Evolutionary conservation across 2,113 vertebrate species (phyloP), one percentile per base, ranked within the genome.

Genomic region (Myiagra hebetior): DNA sequence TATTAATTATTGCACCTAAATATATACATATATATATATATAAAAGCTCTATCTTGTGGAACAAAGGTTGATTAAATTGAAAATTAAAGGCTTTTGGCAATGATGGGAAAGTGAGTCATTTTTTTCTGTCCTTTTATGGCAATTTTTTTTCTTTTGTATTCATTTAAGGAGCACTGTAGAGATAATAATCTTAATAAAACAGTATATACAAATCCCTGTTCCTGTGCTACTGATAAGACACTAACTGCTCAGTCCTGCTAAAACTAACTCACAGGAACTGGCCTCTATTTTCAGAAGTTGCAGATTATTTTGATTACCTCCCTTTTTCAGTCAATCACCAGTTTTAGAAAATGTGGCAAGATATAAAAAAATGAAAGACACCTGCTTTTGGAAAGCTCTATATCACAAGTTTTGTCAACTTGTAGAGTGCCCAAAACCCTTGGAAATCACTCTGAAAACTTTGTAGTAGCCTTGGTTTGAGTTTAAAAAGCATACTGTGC

Each of bases 121-220:
- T 93, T 89, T 89, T 97, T 97, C 41, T 95, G 78, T 77, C 80
- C 59, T 92, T 89, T 87, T 94, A 63, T 4, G n/a, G 73, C 87
- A 69, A 28, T 13, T 63, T 53, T 87, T 89, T 89, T 72, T 91
- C 35, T 64, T 88, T 93, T 92, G 92, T 96, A 94, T 93, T 93
- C 20, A 10, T 86, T 80, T 75, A 78, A 93, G 79, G 63, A 83
- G 85, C n/a, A 20, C 33, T 46, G 53, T 6, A 79, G 73, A 92
- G 86, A 96, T 94, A 96, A 18, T 27, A 33, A 94, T 95, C 93
- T 94, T 96, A 93, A 75, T 89, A 86, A 93, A 96, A 91, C 79
- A 91, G 33, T 80, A 81, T 88, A 93, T 88, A 94, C 87, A 92
- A 96, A 96, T 93, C 80, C 68, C 65, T 68, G 60, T 86, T 95